Evolutionary conservation across 2,797 vertebrate species (phyloP), one percentile per base, ranked within the genome.

Genomic region (Galagoides demidoff): DNA sequence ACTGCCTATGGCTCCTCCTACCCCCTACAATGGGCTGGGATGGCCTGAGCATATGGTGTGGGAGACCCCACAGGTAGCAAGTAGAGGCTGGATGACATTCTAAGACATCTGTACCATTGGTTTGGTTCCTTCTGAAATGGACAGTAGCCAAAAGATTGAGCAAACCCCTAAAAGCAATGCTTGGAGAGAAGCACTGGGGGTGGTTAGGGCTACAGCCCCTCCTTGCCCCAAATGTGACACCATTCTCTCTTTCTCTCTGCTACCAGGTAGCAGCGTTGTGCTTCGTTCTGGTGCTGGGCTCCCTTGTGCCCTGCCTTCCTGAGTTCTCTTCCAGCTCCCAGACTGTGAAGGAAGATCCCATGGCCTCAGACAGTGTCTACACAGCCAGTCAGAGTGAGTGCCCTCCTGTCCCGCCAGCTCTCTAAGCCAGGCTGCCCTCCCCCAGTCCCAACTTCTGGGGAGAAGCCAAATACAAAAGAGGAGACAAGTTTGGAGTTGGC

Each of bases 241-340:
- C 37, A 27, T 84, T 89, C 23, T 89, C 23, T 66, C 85, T 89
- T 20, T 89, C 23, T 66, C 93, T 79, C 52, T 29, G 55, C 90
- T 66, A 74, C 96, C 99, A 99, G 99, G 99, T 99, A 98, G 99
- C 99, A 98, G 99, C 98, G 87, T 96, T 99, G 98, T 99, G 99
- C 98, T 99, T 99, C 5, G 98, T 99, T 96, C 99, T 99, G 98
- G 99, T 99, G 98, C 98, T 99, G 98, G 99, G 99, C 97, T 99
- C 99, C 97, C 98, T 99, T 84, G 99, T 99, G 96, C 99, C 99
- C 87, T 99, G 99, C 98, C 98, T 99, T 97, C 98, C 98, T 3
- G 98, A 98, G 97, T 99, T 99, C 98, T 99, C 99, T 97, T 98
- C 99, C 93, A 96, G 99, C 97, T 99, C 99, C 84, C 99, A 99